Evolutionary conservation across 2,113 vertebrate genomes (phyloP).

Genomic region (Rissa tridactyla): DNA sequence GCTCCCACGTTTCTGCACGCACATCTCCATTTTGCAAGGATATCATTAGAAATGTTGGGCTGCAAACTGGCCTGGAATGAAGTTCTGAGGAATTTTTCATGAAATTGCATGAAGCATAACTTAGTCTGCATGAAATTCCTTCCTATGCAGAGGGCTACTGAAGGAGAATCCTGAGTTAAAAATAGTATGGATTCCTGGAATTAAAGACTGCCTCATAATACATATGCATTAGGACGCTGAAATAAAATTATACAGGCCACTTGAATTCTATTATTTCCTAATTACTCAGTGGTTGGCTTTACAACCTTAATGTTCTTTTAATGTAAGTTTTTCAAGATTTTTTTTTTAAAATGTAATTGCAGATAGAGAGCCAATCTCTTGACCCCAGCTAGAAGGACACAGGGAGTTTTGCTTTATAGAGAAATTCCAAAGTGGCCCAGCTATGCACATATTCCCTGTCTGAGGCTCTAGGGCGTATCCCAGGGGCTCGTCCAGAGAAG

Average conservation of each 20-base stretch:
- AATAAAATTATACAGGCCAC: conserved; percentile 53
- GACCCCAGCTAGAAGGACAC: background rate
- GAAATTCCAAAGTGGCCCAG: background rate
- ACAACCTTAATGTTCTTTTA: conserved; percentile 29
- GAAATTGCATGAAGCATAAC: background rate
- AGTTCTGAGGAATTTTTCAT: background rate
- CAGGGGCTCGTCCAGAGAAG: background rate
- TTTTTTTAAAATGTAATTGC: background rate
- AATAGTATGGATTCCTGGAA: conserved; percentile 20
- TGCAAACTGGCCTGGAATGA: background rate
- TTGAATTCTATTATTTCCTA: conserved; percentile 48
- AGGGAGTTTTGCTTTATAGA: background rate
- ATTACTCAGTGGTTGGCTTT: conserved; percentile 48
- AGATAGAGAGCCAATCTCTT: background rate
- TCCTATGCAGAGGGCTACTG: background rate
- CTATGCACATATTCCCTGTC: background rate
- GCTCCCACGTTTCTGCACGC: background rate
- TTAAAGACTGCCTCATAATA: conserved; percentile 12
- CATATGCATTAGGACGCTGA: conserved; percentile 17
- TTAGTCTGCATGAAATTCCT: background rate
- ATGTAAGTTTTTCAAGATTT: conserved; percentile 3
- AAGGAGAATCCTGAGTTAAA: conserved; percentile 1
- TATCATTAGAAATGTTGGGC: background rate
- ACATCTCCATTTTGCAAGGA: background rate
- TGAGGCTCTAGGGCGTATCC: background rate